Evolutionary conservation across 2,113 vertebrate species (phyloP), one percentile per base, ranked within the genome.

Genomic region (Sceloporus undulatus): DNA sequence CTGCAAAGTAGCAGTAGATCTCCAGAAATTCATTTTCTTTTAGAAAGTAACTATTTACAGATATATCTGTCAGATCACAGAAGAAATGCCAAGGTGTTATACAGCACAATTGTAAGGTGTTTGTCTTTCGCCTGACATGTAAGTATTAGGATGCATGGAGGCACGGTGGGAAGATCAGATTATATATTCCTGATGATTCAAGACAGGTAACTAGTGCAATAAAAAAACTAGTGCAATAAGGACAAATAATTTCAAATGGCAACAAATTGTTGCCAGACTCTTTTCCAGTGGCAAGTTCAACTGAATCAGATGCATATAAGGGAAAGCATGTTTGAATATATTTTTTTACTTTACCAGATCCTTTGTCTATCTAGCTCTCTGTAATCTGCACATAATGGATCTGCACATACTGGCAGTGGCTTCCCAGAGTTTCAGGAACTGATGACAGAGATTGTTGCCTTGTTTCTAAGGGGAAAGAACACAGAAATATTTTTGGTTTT

Each of bases 11-110:
- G 21, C 9, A 27, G 27, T 70, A 27, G 27, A 19, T 9, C 65
- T 27, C 25, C 29, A 73, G 70, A 14, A 11, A 34, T 13, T 34
- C 11, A 3, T 27, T 42, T 40, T 68, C 34, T 66, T 82, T 66
- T 19, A 80, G 29, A 34, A n/a, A 73, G 77, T 48, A 88, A 89
- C 40, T 52, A 27, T 27, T 73, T 73, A 34, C 14, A 73, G 29
- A 77, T 16, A 78, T 81, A 80, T 23, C 76, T 79, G 85, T 81
- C 81, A 90, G 82, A 93, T 88, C 79, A 90, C 42, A 86, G 29
- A 80, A 84, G n/a, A 94, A 94, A 83, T 80, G 18, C 14, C 79
- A 79, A 59, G 82, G 70, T 34, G 84, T 59, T 80, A 91, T 54
- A 84, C 73, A 16, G 38, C 83, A 79, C 48, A 74, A 42, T 70